These are phyloP conservation scores for Zoanthus sociatus DNA, from an alignment of 92 coral and sea anemone species.

Conservation along the genomic window DNA sequence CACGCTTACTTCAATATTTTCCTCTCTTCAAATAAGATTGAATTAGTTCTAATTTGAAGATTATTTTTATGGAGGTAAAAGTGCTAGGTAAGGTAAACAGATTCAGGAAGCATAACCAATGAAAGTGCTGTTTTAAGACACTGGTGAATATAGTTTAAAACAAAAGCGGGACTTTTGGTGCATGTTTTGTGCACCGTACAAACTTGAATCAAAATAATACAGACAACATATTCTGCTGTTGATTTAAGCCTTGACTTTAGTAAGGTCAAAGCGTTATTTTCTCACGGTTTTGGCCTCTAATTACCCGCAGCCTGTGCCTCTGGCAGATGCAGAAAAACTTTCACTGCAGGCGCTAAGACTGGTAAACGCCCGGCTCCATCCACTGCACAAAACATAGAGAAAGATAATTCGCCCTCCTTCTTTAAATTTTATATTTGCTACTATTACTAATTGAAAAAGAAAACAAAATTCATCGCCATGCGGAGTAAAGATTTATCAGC, in stretches of 20 bases:
- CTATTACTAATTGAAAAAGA: background rate
- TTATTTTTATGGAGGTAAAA: too few species aligned
- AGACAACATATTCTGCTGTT: background rate
- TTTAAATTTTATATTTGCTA: background rate
- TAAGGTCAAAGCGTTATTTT: conserved; percentile 18
- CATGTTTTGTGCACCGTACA: background rate
- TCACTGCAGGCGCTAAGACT: conserved; percentile 17
- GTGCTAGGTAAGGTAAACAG: background rate
- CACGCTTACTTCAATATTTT: background rate
- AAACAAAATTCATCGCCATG: background rate
- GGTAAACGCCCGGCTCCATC: conserved; percentile 40
- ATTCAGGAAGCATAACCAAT: background rate
- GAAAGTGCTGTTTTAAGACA: background rate
- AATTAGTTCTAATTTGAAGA: background rate
- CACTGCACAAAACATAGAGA: background rate
- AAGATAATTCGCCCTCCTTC: background rate
- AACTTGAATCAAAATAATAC: background rate
- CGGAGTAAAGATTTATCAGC: background rate
- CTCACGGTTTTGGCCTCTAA: conserved; percentile 25
- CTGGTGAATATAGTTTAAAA: background rate
- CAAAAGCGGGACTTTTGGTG: background rate
- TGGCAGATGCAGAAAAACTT: background rate
- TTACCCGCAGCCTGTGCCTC: conserved; percentile 10
- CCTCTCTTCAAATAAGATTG: background rate
- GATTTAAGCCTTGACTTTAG: conserved; percentile 27